These are phyloP conservation scores for Pseudococcus jackbeardsleyi DNA, from an alignment of 2,888 invertebrate species.

Conservation along the genomic window DNA sequence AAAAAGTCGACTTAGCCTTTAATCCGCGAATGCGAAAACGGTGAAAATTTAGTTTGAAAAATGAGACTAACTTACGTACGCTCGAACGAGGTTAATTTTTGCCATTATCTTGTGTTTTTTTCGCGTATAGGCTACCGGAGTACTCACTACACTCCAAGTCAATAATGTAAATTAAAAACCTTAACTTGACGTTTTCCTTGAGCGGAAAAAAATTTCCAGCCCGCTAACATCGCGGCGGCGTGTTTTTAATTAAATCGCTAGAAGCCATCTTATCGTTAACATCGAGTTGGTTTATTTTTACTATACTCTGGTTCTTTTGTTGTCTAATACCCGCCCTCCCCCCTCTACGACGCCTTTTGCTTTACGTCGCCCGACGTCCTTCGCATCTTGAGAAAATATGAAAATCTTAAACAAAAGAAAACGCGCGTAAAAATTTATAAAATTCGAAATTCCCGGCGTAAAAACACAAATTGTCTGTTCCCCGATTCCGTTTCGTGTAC, in stretches of 20 bases:
- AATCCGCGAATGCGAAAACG: neutral
- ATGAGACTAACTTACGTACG: neutral
- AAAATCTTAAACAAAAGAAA: slow-evolving; percentile 47
- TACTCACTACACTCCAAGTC: neutral
- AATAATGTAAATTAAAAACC: slow-evolving; percentile 31
- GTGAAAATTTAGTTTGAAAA: slow-evolving; percentile 19
- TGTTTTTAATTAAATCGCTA: slow-evolving; percentile 50
- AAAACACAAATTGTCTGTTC: slow-evolving; percentile 7
- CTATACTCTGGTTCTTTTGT: slow-evolving; percentile 23
- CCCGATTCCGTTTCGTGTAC: neutral
- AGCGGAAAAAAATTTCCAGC: slow-evolving; percentile 18
- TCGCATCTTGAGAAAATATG: slow-evolving; percentile 32
- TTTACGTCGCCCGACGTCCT: neutral
- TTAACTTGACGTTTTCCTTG: slow-evolving; percentile 4
- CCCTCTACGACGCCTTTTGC: neutral
- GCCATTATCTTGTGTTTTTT: neutral
- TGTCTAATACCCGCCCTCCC: neutral
- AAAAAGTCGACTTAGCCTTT: slow-evolving; percentile 31
- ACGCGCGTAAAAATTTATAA: slow-evolving; percentile 40
- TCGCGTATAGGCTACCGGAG: neutral
- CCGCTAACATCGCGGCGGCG: slow-evolving; percentile 22
- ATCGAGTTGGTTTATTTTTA: slow-evolving; percentile 51
- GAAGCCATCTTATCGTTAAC: slow-evolving; percentile 43
- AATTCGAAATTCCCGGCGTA: slow-evolving; percentile 19
- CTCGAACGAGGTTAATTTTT: slow-evolving; percentile 6